A percentile compares a stretch with the other conserved stretches of the same genome.
Evolutionary conservation across 2,797 vertebrate genomes (phyloP).

Genomic region (Sebastes iracundus): DNA sequence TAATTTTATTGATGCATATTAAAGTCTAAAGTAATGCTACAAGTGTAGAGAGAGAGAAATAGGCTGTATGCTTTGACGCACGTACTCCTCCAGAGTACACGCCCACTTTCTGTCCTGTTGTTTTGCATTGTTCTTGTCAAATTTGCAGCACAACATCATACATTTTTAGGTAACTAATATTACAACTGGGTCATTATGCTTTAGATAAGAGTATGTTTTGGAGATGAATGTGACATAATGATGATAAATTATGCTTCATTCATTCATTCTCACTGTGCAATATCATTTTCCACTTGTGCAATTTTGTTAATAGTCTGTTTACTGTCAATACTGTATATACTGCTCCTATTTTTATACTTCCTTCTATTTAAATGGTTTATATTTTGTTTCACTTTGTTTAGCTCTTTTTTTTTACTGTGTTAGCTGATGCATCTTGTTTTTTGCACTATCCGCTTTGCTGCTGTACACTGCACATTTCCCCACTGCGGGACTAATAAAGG

Average conservation of each 20-base stretch:
- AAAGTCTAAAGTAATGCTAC: background rate
- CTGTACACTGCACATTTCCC: no score
- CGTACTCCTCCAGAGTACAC: slow-evolving; percentile 57
- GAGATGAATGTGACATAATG: background rate
- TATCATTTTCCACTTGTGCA: no score
- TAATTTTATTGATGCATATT: background rate
- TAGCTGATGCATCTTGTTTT: no score
- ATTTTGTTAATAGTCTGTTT: no score
- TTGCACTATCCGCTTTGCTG: no score
- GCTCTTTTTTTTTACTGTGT: no score
- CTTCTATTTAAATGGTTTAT: no score
- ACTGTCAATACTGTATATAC: no score
- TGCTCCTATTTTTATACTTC: no score
- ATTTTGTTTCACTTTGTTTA: no score
- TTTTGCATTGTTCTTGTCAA: background rate
- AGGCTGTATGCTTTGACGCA: slow-evolving; percentile 30
- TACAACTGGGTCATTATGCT: background rate
- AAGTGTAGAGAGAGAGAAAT: background rate
- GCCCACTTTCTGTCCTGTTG: slow-evolving; percentile 40
- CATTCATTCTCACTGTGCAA: no score
- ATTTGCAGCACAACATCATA: background rate
- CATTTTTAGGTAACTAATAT: background rate
- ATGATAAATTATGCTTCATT: background rate
- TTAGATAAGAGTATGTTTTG: background rate
- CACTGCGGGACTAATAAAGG: no score